Base-by-base conservation (phyloP, 2,888 invertebrate genomes). In the Thera britannica region DNA sequence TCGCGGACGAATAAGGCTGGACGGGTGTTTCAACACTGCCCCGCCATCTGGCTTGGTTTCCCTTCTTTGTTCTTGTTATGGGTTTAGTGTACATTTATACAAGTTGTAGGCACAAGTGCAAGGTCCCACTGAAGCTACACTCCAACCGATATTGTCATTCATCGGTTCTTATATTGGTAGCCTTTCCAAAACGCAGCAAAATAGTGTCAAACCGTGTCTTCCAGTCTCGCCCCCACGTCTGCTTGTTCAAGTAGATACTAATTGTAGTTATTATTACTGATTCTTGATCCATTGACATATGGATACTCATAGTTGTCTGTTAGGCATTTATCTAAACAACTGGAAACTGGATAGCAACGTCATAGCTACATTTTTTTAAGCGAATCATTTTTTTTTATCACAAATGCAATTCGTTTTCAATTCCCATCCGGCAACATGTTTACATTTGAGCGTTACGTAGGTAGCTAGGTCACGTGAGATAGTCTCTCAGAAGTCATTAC, bases 1-100 rank as follows among this genome's bases (percentile, higher is more conserved):
- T 92, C 91, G 85, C 88, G 77, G 75, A 82, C 89, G 73, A 83
- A 90, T 89, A 90, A 85, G 90, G 91, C 64, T 79, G 76, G 76
- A 75, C 83, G 77, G 79, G 87, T 87, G 78, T 87, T 87, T 85
- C 84, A 80, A 83, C 83, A 88, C 77, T 72, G 74, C 73, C 72
- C 67, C 68, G 62, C 67, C 71, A 68, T 64, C 79, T 79, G 78
- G 79, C 74, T 56, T 75, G 46, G 67, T 62, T 68, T 68, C 60
- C 71, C 71, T 65, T 71, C 68, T 71, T 68, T 71, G 68, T 71
- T 69, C 65, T 65, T 62, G 56, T 49, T 65, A 68, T 54, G 62
- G 64, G 58, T 38, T 69, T 4, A 46, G 62, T 46, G 3, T 58
- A 36, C 49, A 34, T 55, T 58, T 58, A 63, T 60, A 57, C 44